Evolutionary conservation across 2,113 vertebrate species (phyloP).

Genomic region (Sakesphorus luctuosus): DNA sequence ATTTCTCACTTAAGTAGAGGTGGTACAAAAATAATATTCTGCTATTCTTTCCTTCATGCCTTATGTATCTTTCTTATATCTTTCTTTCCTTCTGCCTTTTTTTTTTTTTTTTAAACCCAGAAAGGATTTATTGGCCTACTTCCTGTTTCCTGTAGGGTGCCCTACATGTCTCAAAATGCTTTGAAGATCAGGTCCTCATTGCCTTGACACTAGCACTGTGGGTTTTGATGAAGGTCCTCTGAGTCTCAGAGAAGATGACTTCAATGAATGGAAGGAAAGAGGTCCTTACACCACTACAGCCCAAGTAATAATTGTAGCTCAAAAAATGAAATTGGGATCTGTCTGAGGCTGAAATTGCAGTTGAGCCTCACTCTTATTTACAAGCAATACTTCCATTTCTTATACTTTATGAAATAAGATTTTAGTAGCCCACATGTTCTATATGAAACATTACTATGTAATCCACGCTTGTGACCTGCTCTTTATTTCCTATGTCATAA

Average conservation of each 20-base stretch:
- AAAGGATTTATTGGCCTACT: not conserved
- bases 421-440: conserved; percentile 1
- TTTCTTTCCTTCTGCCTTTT: not conserved
- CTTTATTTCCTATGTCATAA: not conserved
- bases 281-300: not conserved
- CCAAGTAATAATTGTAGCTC: not conserved
- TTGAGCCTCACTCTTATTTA: not conserved
- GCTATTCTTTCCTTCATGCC: not conserved
- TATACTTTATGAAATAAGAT: not conserved
- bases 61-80: not conserved
- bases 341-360: not conserved
- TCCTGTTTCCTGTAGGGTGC: not conserved
- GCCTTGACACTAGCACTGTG: not conserved
- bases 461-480: not conserved
- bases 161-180: not conserved
- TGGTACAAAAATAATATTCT: not conserved
- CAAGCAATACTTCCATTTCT: not conserved
- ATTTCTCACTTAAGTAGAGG: not conserved
- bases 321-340: conserved; percentile 3
- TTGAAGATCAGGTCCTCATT: not conserved
- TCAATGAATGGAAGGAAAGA: not conserved
- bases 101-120: not conserved
- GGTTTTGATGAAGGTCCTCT: not conserved
- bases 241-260: not conserved
- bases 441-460: not conserved